A percentile compares a stretch with the other conserved stretches of the same genome.
Evolutionary conservation across 2,797 vertebrate species (phyloP).

Genomic region (Podargus strigoides): DNA sequence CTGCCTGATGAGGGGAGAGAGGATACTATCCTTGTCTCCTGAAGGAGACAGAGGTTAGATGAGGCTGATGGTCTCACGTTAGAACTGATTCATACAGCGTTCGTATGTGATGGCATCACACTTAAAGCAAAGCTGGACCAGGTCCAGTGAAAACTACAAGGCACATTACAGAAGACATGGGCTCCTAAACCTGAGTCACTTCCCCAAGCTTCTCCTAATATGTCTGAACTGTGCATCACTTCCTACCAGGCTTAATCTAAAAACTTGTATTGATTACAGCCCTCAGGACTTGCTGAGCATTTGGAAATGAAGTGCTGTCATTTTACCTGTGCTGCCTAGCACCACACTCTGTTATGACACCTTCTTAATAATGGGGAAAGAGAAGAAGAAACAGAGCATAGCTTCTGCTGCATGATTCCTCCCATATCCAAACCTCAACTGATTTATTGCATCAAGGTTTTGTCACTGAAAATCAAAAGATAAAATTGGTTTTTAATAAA

Average conservation of each 20-base stretch:
- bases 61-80: neutral
- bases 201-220: neutral
- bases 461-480: neutral
- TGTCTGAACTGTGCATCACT: neutral
- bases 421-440: neutral
- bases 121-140: neutral
- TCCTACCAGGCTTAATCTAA: neutral
- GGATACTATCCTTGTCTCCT: neutral
- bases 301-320: neutral
- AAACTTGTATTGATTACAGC: constrained; percentile 2
- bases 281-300: neutral
- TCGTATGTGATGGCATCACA: neutral
- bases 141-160: neutral
- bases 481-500: neutral
- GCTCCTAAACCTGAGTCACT: neutral
- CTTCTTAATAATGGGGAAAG: neutral
- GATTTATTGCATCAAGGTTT: neutral
- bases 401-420: neutral
- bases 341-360: neutral
- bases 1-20: neutral
- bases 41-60: neutral
- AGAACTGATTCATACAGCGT: neutral
- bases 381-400: neutral
- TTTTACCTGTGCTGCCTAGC: neutral
- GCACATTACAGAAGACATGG: neutral